These are phyloP conservation scores for Formica selysi DNA, from an alignment of 1,140 invertebrate species.

Conservation along the genomic window DNA sequence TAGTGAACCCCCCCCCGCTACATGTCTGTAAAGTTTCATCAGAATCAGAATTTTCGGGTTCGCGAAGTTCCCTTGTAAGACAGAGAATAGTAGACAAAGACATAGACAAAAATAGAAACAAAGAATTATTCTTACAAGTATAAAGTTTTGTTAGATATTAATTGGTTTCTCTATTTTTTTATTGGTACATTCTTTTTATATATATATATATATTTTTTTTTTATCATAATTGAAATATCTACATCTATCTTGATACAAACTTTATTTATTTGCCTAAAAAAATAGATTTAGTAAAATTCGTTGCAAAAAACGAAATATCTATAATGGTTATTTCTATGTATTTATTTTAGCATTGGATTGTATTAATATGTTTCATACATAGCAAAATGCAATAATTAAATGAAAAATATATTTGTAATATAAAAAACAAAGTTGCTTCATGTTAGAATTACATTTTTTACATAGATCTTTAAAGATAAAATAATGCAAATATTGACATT, in stretches of 20 bases:
- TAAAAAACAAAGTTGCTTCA: not conserved
- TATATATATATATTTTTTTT: not conserved
- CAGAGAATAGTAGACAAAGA: not conserved
- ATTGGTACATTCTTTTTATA: not conserved
- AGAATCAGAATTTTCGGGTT: too few relatives aligned
- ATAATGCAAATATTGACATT: slow-evolving; percentile 34
- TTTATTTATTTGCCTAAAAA: not conserved
- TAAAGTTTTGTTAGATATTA: slow-evolving; percentile 31
- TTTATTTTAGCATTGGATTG: slow-evolving; percentile 6
- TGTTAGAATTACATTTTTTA: not conserved
- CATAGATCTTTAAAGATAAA: slow-evolving; percentile 30
- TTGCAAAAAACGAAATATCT: not conserved
- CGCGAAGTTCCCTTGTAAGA: not conserved
- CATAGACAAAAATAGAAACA: not conserved
- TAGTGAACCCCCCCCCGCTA: too few relatives aligned
- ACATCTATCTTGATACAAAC: not conserved
- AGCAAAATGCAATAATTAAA: slow-evolving; percentile 8
- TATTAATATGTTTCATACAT: not conserved
- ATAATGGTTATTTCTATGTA: not conserved
- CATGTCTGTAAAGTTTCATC: too few relatives aligned
- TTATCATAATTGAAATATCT: not conserved
- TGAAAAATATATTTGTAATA: slow-evolving; percentile 11
- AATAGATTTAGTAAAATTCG: not conserved
- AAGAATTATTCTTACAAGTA: slow-evolving; percentile 10
- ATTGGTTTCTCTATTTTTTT: slow-evolving; percentile 18